A percentile compares a stretch with the other conserved stretches of the same genome.
Conservation (phyloP, 2,888 invertebrate species). For the Spilarctia lutea region DNA sequence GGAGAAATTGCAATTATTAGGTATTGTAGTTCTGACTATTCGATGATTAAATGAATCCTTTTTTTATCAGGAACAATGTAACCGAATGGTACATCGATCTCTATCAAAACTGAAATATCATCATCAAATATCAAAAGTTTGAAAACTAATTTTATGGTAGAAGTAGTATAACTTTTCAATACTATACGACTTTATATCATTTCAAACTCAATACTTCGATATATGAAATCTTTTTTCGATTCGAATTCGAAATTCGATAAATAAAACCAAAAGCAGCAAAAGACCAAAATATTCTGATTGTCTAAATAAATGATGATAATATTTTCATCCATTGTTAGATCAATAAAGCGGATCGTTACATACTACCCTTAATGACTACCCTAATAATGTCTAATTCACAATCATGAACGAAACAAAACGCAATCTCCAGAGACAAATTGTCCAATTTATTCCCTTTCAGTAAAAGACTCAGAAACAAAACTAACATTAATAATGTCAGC, state of each 20-base stretch:
- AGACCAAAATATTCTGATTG: neutral
- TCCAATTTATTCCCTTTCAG: constrained; percentile 18
- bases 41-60: too few relatives aligned
- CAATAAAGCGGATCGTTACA: constrained; percentile 2
- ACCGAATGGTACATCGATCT: too few relatives aligned
- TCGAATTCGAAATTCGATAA: too few relatives aligned
- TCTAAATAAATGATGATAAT: constrained; percentile 4
- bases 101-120: too few relatives aligned
- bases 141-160: neutral
- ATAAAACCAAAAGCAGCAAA: neutral
- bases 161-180: neutral
- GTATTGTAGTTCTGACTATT: too few relatives aligned
- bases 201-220: neutral
- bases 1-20: neutral
- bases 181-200: neutral
- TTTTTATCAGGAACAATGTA: too few relatives aligned
- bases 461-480: constrained; percentile 17
- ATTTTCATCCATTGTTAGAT: neutral
- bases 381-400: constrained; percentile 15
- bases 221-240: neutral
- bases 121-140: too few relatives aligned
- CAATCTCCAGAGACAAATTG: constrained; percentile 18
- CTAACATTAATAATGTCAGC: constrained; percentile 19
- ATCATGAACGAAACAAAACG: constrained; percentile 21
- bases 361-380: constrained; percentile 13